Base-by-base conservation (phyloP, 2,888 invertebrate genomes). In the Thera obeliscata region DNA sequence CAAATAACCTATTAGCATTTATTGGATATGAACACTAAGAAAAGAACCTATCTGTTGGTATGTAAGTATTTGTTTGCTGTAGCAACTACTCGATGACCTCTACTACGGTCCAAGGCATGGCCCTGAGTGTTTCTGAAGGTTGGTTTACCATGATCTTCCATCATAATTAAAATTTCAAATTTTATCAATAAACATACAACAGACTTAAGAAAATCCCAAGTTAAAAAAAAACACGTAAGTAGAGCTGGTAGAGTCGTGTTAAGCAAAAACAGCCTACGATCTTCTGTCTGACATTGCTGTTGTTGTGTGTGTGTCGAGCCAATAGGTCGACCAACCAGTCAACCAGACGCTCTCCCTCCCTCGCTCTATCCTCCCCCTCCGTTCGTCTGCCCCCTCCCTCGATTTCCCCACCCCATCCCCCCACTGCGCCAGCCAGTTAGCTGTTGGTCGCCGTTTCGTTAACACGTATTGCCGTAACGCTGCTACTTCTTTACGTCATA, bases 291-390 rank as follows among this genome's bases (percentile, higher is more conserved):
- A 86, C 83, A 83, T 83, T 87, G 84, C 83, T 80, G 78, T 71
- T 62, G 84, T 86, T 85, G 84, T 86, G 85, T 80, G 88, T 89
- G 88, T 89, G 78, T 85, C 87, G 84, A 88, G 89, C 91, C 88
- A 91, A 89, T 91, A 89, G 89, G 91, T 92, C 91, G 93, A 86
- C 91, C 92, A 91, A 92, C 92, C 91, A 92, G 92, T 91, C 89
- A 86, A 82, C 85, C 88, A 91, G 91, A 89, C 90, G 86, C 87
- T 87, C 91, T 88, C 90, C 91, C 91, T 89, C 89, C 89, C 90
- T 84, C 87, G 81, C 83, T 84, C 84, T 84, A 84, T 88, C 89
- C 71, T 69, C 71, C 71, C 88, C 89, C 71, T 69, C 71, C 71
- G 67, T 43, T 87, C 85, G 87, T 88, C 88, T 87, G 83, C 78